Evolutionary conservation across 1,140 invertebrate species (phyloP).

Genomic region (Whitmania pigra): DNA sequence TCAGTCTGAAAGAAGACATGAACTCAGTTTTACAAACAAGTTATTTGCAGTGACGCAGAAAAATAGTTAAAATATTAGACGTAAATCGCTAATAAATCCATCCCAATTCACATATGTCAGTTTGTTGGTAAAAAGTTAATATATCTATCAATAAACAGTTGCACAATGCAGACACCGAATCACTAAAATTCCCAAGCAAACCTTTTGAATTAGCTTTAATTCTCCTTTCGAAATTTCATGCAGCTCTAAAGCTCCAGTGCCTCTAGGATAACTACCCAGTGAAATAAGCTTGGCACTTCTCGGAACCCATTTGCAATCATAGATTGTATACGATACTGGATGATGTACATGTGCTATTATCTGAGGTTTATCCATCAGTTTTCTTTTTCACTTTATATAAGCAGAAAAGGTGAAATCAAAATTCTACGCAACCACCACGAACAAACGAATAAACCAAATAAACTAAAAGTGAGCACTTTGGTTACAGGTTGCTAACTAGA

Average conservation of each 20-base stretch:
- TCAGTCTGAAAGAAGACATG: slow-evolving; percentile 47
- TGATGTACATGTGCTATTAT: slow-evolving; percentile 77
- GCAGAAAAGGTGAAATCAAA: too few relatives aligned
- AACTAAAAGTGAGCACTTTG: not conserved
- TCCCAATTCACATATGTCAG: not conserved
- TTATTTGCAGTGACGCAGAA: not conserved
- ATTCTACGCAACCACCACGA: not conserved
- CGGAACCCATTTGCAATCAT: slow-evolving; percentile 87
- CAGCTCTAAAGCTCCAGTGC: slow-evolving; percentile 71
- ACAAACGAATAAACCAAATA: not conserved
- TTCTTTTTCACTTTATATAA: not conserved
- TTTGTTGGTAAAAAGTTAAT: too few relatives aligned
- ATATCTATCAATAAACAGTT: too few relatives aligned
- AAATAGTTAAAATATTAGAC: not conserved
- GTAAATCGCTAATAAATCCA: not conserved
- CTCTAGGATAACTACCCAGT: slow-evolving; percentile 68
- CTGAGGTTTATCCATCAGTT: slow-evolving; percentile 64
- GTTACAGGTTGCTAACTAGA: not conserved
- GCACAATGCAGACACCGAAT: not conserved
- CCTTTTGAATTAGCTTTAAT: slow-evolving; percentile 56
- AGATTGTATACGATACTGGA: slow-evolving; percentile 67
- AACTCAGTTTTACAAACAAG: not conserved
- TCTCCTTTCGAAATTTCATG: slow-evolving; percentile 65
- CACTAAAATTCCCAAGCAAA: slow-evolving; percentile 27
- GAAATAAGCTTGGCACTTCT: slow-evolving; percentile 78